These are phyloP conservation scores for Acronicta alni DNA, from an alignment of 2,888 invertebrate species.

Conservation along the genomic window DNA sequence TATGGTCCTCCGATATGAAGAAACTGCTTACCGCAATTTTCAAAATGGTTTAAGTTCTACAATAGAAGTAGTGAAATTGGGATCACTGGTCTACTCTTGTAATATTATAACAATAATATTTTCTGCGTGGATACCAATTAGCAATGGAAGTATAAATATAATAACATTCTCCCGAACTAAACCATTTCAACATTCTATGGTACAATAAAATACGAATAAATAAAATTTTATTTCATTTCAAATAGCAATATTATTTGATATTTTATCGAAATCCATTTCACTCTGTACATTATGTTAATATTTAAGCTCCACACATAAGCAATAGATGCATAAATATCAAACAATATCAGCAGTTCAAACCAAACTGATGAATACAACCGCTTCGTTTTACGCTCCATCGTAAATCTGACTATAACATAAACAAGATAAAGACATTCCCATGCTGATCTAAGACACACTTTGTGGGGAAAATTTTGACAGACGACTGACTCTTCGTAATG, in stretches of 20 bases:
- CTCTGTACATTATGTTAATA: constrained; percentile 37
- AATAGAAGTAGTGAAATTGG: too few relatives aligned
- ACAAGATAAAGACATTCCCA: constrained; percentile 46
- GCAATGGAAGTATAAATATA: too few relatives aligned
- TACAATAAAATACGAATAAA: constrained; percentile 19
- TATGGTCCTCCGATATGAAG: background rate
- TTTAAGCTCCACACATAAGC: constrained; percentile 6
- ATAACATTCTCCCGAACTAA: background rate
- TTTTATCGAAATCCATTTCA: constrained; percentile 19
- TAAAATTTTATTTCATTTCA: constrained; percentile 16
- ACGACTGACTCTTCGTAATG: constrained; percentile 28
- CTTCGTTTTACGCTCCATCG: constrained; percentile 46
- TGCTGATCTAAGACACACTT: constrained; percentile 34
- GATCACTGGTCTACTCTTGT: too few relatives aligned
- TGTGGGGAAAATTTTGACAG: constrained; percentile 37
- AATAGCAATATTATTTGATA: background rate
- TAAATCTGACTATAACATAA: constrained; percentile 48
- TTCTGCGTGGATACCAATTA: too few relatives aligned
- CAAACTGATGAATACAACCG: constrained; percentile 40
- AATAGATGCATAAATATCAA: constrained; percentile 25
- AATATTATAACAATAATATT: too few relatives aligned
- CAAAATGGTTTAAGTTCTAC: background rate
- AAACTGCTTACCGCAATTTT: background rate
- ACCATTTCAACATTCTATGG: background rate
- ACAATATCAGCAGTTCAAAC: constrained; percentile 25